These are phyloP conservation scores for Thripadectes ignobilis DNA, from an alignment of 2,797 vertebrate genomes.

Conservation along the genomic window DNA sequence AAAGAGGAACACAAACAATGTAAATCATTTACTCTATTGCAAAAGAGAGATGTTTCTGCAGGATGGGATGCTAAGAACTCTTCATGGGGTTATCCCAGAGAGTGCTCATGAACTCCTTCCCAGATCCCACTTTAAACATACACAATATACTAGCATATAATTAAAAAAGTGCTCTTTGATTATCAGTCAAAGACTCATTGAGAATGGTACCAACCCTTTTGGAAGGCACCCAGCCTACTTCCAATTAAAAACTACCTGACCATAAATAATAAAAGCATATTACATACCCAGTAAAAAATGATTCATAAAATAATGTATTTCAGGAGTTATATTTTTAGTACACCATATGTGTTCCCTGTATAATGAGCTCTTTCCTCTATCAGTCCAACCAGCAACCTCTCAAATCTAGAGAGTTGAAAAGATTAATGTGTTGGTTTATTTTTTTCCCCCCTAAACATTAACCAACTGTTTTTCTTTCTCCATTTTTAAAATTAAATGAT, in stretches of 20 bases:
- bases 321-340: constrained; percentile 50
- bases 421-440: not conserved
- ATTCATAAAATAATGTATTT: constrained; percentile 68
- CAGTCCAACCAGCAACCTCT: not conserved
- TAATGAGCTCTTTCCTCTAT: constrained; percentile 18
- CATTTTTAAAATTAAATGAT: not conserved
- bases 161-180: not conserved
- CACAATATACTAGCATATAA: not conserved
- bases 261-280: constrained; percentile 73
- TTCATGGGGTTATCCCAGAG: not conserved
- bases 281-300: constrained; percentile 64
- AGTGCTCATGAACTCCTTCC: not conserved
- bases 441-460: not conserved
- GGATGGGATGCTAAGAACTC: not conserved
- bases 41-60: not conserved
- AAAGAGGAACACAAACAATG: not conserved
- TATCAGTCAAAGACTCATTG: constrained; percentile 9
- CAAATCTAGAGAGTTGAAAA: not conserved
- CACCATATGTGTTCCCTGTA: constrained; percentile 40
- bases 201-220: not conserved
- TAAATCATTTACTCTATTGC: not conserved
- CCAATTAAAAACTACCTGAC: constrained; percentile 69
- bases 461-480: not conserved
- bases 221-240: constrained; percentile 57
- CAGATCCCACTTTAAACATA: not conserved